A percentile compares a stretch with the other conserved stretches of the same genome.
phyloP scores from a whole-genome alignment of 2,888 invertebrate genomes.

The Pecten maximus region DNA sequence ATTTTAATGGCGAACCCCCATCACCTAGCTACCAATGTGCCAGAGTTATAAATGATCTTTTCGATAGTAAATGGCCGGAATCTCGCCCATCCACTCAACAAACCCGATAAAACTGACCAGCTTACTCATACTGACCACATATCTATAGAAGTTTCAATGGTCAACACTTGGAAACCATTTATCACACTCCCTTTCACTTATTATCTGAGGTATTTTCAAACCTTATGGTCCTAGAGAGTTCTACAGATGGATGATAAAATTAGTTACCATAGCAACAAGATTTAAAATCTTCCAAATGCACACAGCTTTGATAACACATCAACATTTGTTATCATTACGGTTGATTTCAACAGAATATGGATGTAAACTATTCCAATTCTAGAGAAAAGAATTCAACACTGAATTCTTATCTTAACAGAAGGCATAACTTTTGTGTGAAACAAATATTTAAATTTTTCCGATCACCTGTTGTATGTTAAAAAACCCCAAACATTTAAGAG shows the following conservation, averaged over 20 bases:
- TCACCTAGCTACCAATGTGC: not conserved
- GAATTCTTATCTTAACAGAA: not conserved
- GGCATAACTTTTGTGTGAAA: not conserved
- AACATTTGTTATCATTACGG: slow-evolving; percentile 28
- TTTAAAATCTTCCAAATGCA: not conserved
- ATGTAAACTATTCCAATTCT: not conserved
- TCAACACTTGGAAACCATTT: slow-evolving; percentile 2
- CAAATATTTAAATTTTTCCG: not conserved
- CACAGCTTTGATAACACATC: not conserved
- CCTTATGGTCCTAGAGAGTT: not conserved
- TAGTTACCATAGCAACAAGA: not conserved
- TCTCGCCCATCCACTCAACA: not conserved
- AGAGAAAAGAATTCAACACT: slow-evolving; percentile 22
- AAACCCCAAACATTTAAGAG: too few species aligned
- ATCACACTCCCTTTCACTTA: not conserved
- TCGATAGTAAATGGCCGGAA: not conserved
- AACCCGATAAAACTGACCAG: not conserved
- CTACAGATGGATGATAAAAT: not conserved
- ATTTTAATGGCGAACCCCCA: not conserved
- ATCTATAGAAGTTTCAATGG: slow-evolving; percentile 3
- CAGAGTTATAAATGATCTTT: not conserved
- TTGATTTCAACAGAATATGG: not conserved
- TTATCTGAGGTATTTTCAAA: not conserved
- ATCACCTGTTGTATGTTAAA: not conserved
- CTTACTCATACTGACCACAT: not conserved